Conservation (phyloP, 2,113 vertebrate genomes). For the Epinephelus fuscoguttatus region DNA sequence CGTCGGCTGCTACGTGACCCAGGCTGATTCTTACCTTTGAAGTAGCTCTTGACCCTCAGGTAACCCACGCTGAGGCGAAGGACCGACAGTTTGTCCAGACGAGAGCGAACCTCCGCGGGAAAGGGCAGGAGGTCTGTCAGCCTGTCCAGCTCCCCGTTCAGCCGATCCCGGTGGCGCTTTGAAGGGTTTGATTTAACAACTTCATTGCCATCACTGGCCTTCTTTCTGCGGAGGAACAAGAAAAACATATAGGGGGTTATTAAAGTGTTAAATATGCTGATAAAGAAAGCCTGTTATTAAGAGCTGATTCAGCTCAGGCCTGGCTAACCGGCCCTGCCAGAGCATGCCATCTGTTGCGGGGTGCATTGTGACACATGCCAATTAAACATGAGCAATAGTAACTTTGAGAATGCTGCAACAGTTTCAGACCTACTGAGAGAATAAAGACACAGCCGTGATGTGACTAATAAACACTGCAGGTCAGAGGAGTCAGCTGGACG, state of each 20-base stretch:
- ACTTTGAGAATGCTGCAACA: background rate
- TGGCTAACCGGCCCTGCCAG: background rate
- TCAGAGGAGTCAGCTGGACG: constrained; percentile 32
- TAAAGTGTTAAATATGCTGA: background rate
- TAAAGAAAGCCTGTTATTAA: background rate
- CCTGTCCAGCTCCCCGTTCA: constrained; percentile 87
- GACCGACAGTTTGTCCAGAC: constrained; percentile 88
- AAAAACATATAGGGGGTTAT: background rate
- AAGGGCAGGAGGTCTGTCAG: constrained; percentile 87
- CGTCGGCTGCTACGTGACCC: background rate
- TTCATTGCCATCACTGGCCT: constrained; percentile 43
- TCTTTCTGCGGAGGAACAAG: constrained; percentile 66
- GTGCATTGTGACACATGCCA: constrained; percentile 18
- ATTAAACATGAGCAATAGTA: constrained; percentile 20
- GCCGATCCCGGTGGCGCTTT: constrained; percentile 86
- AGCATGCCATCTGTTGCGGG: background rate
- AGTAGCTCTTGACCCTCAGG: constrained; percentile 87
- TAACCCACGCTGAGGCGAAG: constrained; percentile 87
- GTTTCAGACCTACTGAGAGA: background rate
- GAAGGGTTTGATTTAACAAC: constrained; percentile 86
- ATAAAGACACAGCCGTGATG: background rate
- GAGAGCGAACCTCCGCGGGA: constrained; percentile 77
- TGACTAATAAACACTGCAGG: constrained; percentile 16
- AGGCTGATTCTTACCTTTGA: constrained; percentile 75
- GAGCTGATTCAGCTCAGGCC: constrained; percentile 17